A percentile compares a stretch with the other conserved stretches of the same genome.
Conservation (phyloP, 2,113 vertebrate species). For the Merops nubicus region DNA sequence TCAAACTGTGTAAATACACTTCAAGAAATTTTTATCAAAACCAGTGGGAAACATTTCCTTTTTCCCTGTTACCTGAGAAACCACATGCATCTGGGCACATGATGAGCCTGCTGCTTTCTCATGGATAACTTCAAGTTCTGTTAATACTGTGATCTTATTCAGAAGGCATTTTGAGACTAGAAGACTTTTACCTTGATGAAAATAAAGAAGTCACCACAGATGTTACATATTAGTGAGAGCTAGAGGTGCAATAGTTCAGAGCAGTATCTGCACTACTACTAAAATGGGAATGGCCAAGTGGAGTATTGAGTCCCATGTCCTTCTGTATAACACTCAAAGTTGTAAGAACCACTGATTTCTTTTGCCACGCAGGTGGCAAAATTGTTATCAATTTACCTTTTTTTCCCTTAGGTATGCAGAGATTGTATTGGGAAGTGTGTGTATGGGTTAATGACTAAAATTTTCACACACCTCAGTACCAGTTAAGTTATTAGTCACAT, state of each 20-base stretch:
- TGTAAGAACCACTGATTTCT: neutral
- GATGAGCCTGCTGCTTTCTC: neutral
- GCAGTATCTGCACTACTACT: neutral
- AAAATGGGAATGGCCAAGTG: rapidly evolving
- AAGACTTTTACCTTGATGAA: neutral
- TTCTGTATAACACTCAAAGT: rapidly evolving
- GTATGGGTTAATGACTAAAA: neutral
- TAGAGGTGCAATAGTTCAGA: neutral
- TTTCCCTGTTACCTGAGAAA: neutral
- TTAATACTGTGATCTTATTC: neutral
- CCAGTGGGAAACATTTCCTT: neutral
- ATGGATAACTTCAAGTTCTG: neutral
- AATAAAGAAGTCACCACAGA: neutral
- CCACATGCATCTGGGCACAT: rapidly evolving
- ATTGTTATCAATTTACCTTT: neutral
- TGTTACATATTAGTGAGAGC: neutral
- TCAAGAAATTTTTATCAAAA: neutral
- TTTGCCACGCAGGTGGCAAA: neutral
- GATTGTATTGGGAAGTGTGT: neutral
- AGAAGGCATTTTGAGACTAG: neutral
- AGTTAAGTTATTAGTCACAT: neutral
- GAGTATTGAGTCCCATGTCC: rapidly evolving
- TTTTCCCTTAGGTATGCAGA: neutral
- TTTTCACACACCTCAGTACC: neutral
- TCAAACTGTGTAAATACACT: neutral